phyloP scores from a whole-genome alignment of 2,797 vertebrate genomes.

The Phaenicophaeus curvirostris region DNA sequence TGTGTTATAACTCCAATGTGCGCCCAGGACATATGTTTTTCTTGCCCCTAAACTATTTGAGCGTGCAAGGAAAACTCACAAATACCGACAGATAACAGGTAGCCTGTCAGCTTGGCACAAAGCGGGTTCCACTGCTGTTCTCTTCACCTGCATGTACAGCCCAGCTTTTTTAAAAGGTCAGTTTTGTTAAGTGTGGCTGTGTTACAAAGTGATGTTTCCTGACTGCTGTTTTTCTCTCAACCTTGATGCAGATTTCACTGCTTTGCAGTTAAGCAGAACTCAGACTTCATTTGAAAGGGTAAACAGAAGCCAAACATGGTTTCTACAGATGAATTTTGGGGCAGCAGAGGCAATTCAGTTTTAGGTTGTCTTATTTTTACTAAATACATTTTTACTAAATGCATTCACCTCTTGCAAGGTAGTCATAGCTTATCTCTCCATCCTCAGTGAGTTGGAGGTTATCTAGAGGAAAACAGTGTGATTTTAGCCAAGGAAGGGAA shows the following conservation, averaged over 20 bases:
- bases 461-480: not conserved
- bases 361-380: not conserved
- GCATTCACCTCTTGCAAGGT: not conserved
- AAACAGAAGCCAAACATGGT: not conserved
- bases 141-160: not conserved
- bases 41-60: not conserved
- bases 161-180: not conserved
- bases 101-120: not conserved
- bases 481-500: not conserved
- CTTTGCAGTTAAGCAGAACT: not conserved
- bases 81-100: not conserved
- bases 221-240: not conserved
- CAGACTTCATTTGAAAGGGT: not conserved
- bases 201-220: not conserved
- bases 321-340: not conserved
- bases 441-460: not conserved
- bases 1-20: no score
- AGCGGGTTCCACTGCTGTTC: accelerated
- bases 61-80: not conserved
- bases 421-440: not conserved
- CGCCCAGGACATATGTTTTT: not conserved
- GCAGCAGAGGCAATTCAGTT: not conserved
- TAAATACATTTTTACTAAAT: not conserved
- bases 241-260: not conserved
- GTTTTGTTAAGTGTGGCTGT: not conserved